Evolutionary conservation across 2,797 vertebrate genomes (phyloP).

Genomic region (Cossypha niveicapilla): DNA sequence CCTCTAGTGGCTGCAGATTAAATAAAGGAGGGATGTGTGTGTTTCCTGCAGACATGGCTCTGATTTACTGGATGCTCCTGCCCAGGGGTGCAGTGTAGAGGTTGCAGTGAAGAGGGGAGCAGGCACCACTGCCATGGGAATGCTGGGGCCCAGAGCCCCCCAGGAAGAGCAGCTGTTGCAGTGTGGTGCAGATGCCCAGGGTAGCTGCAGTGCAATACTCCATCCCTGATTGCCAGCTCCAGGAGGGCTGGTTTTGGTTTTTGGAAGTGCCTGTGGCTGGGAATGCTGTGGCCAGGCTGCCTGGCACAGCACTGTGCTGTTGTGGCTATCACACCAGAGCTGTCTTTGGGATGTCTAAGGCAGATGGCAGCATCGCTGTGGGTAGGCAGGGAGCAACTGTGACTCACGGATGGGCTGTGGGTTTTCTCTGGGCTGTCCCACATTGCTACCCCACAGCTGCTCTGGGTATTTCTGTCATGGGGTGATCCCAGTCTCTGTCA

Average conservation of each 20-base stretch:
- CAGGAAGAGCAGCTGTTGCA: background rate
- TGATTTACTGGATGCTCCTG: background rate
- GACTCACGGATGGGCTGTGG: background rate
- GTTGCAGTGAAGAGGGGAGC: background rate
- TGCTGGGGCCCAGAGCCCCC: background rate
- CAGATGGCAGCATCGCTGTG: background rate
- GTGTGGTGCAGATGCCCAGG: background rate
- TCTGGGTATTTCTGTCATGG: background rate
- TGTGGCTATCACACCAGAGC: background rate
- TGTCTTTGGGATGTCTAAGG: background rate
- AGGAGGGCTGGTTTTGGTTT: background rate
- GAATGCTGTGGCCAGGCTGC: background rate
- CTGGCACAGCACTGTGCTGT: background rate
- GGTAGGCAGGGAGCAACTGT: background rate
- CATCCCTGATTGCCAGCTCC: background rate
- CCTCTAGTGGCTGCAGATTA: slow-evolving; percentile 43
- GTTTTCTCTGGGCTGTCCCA: background rate
- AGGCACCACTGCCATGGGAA: background rate
- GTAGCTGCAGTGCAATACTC: rapidly evolving
- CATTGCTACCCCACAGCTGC: background rate
- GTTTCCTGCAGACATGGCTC: background rate
- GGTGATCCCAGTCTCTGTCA: background rate
- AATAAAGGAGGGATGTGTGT: background rate
- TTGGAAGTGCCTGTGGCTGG: background rate
- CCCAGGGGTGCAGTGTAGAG: background rate